These are phyloP conservation scores for Paraplagusia blochii DNA, from an alignment of 2,113 vertebrate species.

Conservation along the genomic window DNA sequence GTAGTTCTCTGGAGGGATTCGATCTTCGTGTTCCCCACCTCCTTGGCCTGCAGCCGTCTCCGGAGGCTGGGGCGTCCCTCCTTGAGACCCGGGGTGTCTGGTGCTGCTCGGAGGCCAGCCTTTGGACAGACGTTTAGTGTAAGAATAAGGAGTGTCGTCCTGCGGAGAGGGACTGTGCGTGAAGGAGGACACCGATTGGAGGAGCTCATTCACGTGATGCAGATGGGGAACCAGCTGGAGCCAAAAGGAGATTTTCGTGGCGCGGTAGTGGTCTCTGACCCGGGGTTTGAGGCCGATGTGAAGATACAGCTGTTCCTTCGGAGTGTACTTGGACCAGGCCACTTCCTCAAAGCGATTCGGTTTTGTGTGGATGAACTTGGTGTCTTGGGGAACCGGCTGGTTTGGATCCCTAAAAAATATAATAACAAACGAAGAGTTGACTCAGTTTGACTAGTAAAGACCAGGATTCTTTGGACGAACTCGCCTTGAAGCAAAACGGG, in stretches of 20 bases:
- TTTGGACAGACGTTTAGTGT: constrained; percentile 86
- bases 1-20: constrained; percentile 81
- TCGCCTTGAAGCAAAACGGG: too few species aligned
- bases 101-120: constrained; percentile 83
- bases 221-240: constrained; percentile 91
- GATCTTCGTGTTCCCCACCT: constrained; percentile 51
- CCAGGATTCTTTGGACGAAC: too few species aligned
- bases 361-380: constrained; percentile 97
- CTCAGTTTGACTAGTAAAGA: too few species aligned
- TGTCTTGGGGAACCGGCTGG: constrained; percentile 95
- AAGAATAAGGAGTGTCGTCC: constrained; percentile 90
- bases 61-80: constrained; percentile 79
- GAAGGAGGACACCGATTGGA: constrained; percentile 92
- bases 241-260: constrained; percentile 98
- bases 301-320: constrained; percentile 94
- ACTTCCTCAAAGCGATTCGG: constrained; percentile 98
- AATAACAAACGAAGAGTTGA: neutral
- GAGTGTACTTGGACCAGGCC: constrained; percentile 96
- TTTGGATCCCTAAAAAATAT: constrained; percentile 85
- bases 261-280: constrained; percentile 92
- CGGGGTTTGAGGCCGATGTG: constrained; percentile 94
- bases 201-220: constrained; percentile 91
- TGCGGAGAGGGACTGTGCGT: constrained; percentile 92
- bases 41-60: constrained; percentile 60
- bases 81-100: constrained; percentile 84